Conservation (phyloP, 2,888 invertebrate genomes). For the Agrypnus murinus region DNA sequence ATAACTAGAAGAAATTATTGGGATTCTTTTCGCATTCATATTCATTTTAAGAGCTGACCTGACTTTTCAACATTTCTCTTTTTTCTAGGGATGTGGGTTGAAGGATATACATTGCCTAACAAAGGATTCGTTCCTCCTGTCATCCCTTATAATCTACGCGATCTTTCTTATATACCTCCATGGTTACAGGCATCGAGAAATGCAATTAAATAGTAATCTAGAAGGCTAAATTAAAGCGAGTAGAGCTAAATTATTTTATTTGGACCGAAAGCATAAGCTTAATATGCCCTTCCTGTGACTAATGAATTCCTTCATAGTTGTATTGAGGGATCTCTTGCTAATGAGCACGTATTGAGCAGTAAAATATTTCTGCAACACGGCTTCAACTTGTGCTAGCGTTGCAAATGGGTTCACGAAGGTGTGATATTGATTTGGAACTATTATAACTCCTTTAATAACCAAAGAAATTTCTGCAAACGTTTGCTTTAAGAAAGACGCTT, state of each 20-base stretch:
- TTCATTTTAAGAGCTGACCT: constrained; percentile 5
- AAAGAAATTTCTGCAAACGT: constrained; percentile 26
- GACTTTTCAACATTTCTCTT: background rate
- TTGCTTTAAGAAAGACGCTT: constrained; percentile 26
- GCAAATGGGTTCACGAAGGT: constrained; percentile 47
- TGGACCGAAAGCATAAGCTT: constrained; percentile 40
- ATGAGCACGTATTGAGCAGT: constrained; percentile 56
- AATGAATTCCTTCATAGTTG: constrained; percentile 55
- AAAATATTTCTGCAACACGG: constrained; percentile 45
- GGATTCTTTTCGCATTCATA: background rate
- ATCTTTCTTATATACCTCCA: constrained; percentile 21
- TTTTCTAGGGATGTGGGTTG: background rate
- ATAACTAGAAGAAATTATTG: no score
- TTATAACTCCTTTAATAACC: constrained; percentile 36
- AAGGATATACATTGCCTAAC: constrained; percentile 9
- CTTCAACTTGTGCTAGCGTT: constrained; percentile 42
- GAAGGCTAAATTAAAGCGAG: constrained; percentile 32
- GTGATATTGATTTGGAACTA: constrained; percentile 38
- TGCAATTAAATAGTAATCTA: constrained; percentile 39
- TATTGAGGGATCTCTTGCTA: constrained; percentile 51
- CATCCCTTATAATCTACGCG: constrained; percentile 8
- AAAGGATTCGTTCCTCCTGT: constrained; percentile 20
- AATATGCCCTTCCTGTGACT: constrained; percentile 53
- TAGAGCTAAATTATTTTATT: constrained; percentile 44
- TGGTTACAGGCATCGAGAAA: constrained; percentile 24